Conservation (phyloP, 2,797 vertebrate species). For the Hoplostethus mediterraneus region DNA sequence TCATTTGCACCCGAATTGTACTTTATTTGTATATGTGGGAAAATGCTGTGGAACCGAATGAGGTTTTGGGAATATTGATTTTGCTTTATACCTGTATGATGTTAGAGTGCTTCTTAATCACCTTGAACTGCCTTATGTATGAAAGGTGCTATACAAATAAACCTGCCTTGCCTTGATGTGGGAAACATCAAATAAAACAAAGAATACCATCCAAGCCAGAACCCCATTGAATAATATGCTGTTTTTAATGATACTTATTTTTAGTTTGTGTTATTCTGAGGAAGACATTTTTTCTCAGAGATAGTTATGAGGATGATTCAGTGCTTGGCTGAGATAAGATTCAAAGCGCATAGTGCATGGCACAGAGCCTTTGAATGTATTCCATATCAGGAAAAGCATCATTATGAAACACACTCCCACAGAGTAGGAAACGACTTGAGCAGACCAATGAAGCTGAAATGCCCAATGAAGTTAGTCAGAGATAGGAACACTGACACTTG, state of each 20-base stretch:
- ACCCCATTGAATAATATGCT: rapidly evolving
- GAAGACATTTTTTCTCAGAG: neutral
- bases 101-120: neutral
- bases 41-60: neutral
- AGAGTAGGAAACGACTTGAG: slow-evolving; percentile 50
- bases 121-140: too few relatives aligned
- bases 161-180: too few relatives aligned
- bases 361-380: slow-evolving; percentile 29
- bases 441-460: slow-evolving; percentile 38
- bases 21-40: neutral
- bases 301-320: slow-evolving; percentile 19
- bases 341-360: slow-evolving; percentile 9
- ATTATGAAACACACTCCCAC: slow-evolving; percentile 69
- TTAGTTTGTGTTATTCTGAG: neutral
- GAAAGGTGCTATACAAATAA: too few relatives aligned
- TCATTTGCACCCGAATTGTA: neutral
- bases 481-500: slow-evolving; percentile 26
- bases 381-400: slow-evolving; percentile 33
- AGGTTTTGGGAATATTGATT: neutral
- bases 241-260: neutral
- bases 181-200: neutral
- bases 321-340: slow-evolving; percentile 15
- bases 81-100: neutral
- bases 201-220: neutral
- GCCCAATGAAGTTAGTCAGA: slow-evolving; percentile 18